Percentiles rank a stretch among this genome's conserved stretches.
Conservation (phyloP, 2,113 vertebrate species). For the Hippocampus barbouri region DNA sequence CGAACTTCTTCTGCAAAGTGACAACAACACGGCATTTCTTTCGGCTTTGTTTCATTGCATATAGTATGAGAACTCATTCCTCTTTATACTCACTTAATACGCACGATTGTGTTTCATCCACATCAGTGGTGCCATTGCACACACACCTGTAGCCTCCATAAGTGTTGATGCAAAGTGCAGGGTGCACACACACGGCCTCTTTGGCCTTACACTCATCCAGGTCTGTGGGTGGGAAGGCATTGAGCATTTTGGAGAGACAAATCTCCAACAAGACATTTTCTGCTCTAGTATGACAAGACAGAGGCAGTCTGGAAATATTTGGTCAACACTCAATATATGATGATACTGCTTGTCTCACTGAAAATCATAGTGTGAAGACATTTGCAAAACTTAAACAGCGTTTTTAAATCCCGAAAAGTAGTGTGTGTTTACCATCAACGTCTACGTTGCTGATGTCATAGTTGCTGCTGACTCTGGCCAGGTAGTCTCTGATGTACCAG, state of each 20-base stretch:
- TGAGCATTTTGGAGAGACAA: slow-evolving; percentile 9
- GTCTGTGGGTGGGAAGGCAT: slow-evolving; percentile 54
- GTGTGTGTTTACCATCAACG: slow-evolving; percentile 66
- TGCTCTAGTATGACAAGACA: background rate
- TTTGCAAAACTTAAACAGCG: background rate
- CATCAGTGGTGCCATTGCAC: slow-evolving; percentile 70
- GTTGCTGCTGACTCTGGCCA: slow-evolving; percentile 62
- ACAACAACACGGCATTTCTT: background rate
- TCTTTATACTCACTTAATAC: slow-evolving; percentile 54
- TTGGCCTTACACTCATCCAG: slow-evolving; percentile 72
- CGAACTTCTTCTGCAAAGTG: background rate
- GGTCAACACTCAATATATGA: background rate
- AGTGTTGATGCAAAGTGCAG: slow-evolving; percentile 74
- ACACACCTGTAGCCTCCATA: slow-evolving; percentile 78
- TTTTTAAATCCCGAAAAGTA: background rate
- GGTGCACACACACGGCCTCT: slow-evolving; percentile 52
- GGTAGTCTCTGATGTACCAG: slow-evolving; percentile 78
- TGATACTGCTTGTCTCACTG: background rate
- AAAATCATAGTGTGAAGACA: background rate
- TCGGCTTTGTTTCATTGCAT: background rate
- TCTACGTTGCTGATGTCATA: slow-evolving; percentile 53
- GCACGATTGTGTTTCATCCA: slow-evolving; percentile 67
- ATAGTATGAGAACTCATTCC: background rate
- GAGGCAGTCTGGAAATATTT: background rate
- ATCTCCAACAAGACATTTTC: background rate